phyloP scores from a whole-genome alignment of 1,140 invertebrate species.

The Stenopsyche tienmushanensis region DNA sequence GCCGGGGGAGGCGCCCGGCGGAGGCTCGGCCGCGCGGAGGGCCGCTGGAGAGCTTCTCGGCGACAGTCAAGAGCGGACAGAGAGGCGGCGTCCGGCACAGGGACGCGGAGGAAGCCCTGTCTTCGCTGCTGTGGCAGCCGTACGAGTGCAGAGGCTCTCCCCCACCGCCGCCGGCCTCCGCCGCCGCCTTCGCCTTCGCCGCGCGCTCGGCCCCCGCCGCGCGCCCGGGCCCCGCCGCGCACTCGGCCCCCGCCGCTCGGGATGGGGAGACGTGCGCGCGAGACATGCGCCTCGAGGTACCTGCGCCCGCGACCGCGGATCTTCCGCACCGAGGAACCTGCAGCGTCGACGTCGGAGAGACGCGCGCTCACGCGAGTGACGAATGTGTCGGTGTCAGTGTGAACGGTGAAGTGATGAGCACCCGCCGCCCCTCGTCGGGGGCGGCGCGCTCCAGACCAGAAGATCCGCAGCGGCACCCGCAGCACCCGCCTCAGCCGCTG shows the following conservation, averaged over 20 bases:
- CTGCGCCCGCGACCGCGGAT: slow-evolving; percentile 50
- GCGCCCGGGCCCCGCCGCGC: slow-evolving; percentile 52
- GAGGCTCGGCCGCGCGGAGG: slow-evolving; percentile 18
- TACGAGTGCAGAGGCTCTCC: slow-evolving; percentile 50
- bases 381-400: slow-evolving; percentile 48
- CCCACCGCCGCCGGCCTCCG: slow-evolving; percentile 46
- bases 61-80: slow-evolving; percentile 32
- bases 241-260: slow-evolving; percentile 47
- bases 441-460: slow-evolving; percentile 10
- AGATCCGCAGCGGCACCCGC: slow-evolving; percentile 1
- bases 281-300: slow-evolving; percentile 54
- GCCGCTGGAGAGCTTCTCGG: slow-evolving; percentile 25
- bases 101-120: slow-evolving; percentile 55
- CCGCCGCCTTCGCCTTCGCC: slow-evolving; percentile 40
- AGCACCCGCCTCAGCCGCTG: background rate
- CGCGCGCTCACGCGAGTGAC: slow-evolving; percentile 53
- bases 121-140: slow-evolving; percentile 54
- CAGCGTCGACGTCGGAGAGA: slow-evolving; percentile 48
- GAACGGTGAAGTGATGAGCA: slow-evolving; percentile 36
- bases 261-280: slow-evolving; percentile 40
- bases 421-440: slow-evolving; percentile 2
- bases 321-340: slow-evolving; percentile 54
- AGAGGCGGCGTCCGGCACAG: slow-evolving; percentile 45
- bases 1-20: background rate
- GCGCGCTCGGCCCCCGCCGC: slow-evolving; percentile 44